Evolutionary conservation across 2,797 vertebrate species (phyloP).

Genomic region (Crenichthys baileyi): DNA sequence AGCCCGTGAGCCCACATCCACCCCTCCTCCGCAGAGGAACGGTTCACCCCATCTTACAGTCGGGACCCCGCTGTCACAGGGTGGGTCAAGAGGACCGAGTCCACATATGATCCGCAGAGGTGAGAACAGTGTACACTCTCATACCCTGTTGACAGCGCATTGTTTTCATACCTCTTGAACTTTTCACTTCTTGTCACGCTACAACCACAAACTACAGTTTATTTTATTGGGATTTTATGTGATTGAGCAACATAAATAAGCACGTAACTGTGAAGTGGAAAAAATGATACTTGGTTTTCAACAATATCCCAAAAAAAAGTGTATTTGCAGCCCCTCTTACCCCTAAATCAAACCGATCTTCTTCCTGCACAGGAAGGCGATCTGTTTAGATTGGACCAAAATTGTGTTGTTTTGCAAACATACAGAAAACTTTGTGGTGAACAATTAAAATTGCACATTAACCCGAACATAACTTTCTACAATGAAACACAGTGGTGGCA

Average conservation of each 20-base stretch:
- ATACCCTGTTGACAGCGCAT: background rate
- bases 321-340: too few species aligned
- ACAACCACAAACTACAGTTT: background rate
- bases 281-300: background rate
- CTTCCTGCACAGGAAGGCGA: too few species aligned
- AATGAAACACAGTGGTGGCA: too few species aligned
- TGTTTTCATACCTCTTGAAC: background rate
- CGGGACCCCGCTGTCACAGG: conserved; percentile 71
- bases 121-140: conserved; percentile 56
- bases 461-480: too few species aligned
- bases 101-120: conserved; percentile 91
- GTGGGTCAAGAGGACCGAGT: conserved; percentile 85
- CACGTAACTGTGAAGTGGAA: background rate
- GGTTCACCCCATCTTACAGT: conserved; percentile 78
- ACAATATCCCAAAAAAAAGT: too few species aligned
- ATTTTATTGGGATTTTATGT: background rate
- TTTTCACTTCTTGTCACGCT: background rate
- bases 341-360: too few species aligned
- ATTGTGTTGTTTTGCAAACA: too few species aligned
- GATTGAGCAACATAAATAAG: background rate
- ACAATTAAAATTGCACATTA: too few species aligned
- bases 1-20: conserved; percentile 79
- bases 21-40: conserved; percentile 84
- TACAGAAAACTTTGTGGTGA: too few species aligned
- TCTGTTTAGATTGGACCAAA: too few species aligned